Conservation (phyloP, 2,113 vertebrate species). For the Fulmarus glacialis region DNA sequence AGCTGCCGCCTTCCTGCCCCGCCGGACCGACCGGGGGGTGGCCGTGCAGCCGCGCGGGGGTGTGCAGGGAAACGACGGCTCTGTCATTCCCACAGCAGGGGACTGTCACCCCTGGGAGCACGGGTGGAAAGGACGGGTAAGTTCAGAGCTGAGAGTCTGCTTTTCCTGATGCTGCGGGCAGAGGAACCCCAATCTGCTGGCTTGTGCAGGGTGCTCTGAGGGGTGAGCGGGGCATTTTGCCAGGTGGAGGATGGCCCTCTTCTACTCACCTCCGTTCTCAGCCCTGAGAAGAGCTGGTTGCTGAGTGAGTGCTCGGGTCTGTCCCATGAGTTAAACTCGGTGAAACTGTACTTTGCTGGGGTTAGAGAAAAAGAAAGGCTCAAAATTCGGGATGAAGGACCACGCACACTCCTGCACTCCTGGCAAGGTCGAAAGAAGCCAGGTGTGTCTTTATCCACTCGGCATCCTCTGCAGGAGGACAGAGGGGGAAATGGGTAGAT, state of each 20-base stretch:
- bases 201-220: neutral
- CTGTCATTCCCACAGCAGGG: too few relatives aligned
- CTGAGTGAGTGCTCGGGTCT: neutral
- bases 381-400: neutral
- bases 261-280: neutral
- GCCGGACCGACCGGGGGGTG: too few relatives aligned
- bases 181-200: neutral
- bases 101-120: neutral
- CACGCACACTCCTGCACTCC: fast-evolving
- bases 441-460: neutral
- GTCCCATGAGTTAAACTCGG: neutral
- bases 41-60: fast-evolving
- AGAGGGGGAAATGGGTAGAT: neutral
- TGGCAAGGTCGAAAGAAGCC: neutral
- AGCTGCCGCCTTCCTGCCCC: neutral
- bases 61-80: neutral
- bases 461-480: neutral
- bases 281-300: neutral
- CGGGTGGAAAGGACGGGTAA: neutral
- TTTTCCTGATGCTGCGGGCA: neutral
- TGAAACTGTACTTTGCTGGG: fast-evolving
- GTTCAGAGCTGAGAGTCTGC: too few relatives aligned
- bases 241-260: neutral
- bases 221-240: neutral
- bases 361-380: neutral